These are phyloP conservation scores for Pelagia noctiluca DNA, from an alignment of 30 jellyfish, hydroid and myxozoan genomes.

Conservation along the genomic window DNA sequence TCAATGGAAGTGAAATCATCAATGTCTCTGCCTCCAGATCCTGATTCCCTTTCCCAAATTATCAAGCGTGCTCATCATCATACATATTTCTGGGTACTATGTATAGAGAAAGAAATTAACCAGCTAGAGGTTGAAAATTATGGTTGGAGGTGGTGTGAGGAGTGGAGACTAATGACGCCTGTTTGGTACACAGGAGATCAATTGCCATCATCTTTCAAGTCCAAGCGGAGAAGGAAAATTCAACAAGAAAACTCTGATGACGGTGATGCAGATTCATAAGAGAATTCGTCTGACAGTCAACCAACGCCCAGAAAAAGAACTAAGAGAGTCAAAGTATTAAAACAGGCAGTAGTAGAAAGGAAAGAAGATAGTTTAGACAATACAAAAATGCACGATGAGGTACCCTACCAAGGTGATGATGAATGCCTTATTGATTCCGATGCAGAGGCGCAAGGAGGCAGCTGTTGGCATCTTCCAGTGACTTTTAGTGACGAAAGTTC, in stretches of 20 bases:
- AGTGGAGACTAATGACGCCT: conserved; percentile 34
- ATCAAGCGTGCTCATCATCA: conserved; percentile 57
- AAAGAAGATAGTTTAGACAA: not conserved
- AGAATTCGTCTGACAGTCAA: conserved; percentile 1
- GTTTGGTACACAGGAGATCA: conserved; percentile 61
- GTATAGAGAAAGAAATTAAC: not conserved
- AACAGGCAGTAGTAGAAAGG: conserved; percentile 1
- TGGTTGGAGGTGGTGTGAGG: conserved; percentile 54
- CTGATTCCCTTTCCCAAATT: conserved; percentile 56
- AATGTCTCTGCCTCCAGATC: conserved; percentile 70
- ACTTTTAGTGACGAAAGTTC: conserved; percentile 1
- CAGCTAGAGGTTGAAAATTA: conserved; percentile 20
- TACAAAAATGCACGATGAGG: not conserved
- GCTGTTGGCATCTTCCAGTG: conserved; percentile 7
- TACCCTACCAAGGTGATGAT: not conserved
- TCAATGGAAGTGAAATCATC: conserved; percentile 42
- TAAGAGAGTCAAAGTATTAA: not conserved
- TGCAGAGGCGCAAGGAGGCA: conserved; percentile 11
- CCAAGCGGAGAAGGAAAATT: conserved; percentile 3
- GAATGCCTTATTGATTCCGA: conserved; percentile 1
- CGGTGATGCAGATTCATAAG: conserved; percentile 3
- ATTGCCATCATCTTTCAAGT: conserved; percentile 49
- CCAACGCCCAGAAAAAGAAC: not conserved
- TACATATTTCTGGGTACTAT: conserved; percentile 44
- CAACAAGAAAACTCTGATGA: not conserved